Conservation (phyloP, 2,888 invertebrate genomes). For the Acanthosepion pharaonis region DNA sequence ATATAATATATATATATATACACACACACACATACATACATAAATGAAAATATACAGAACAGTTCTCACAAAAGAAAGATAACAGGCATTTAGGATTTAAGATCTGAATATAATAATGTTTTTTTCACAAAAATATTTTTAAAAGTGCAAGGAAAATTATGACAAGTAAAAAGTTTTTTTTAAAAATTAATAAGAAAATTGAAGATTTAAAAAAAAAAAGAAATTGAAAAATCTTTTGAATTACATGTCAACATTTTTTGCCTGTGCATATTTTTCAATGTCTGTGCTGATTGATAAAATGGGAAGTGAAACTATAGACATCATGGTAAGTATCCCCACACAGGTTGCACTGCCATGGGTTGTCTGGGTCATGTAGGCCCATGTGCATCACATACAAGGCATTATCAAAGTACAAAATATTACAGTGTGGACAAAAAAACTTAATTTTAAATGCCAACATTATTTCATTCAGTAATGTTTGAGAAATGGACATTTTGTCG, state of each 20-base stretch:
- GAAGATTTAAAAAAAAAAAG: not conserved
- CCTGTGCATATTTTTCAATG: slow-evolving; percentile 33
- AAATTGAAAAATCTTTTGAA: not conserved
- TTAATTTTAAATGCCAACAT: too few relatives aligned
- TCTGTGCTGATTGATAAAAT: slow-evolving; percentile 59
- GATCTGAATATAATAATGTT: not conserved
- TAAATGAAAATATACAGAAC: too few relatives aligned
- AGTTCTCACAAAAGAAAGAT: not conserved
- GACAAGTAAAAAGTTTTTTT: not conserved
- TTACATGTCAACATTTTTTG: not conserved
- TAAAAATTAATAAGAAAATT: not conserved
- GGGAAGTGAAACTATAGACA: slow-evolving; percentile 92
- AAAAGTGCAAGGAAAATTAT: not conserved
- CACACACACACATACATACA: not conserved
- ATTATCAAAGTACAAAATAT: slow-evolving; percentile 94
- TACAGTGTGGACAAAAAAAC: slow-evolving; percentile 89
- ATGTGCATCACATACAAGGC: slow-evolving; percentile 96
- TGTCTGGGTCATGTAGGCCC: slow-evolving; percentile 95
- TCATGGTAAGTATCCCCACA: slow-evolving; percentile 95
- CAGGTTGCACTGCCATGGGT: slow-evolving; percentile 96
- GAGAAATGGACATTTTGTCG: slow-evolving; percentile 33
- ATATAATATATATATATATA: not conserved
- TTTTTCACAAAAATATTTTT: not conserved
- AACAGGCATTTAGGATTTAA: not conserved
- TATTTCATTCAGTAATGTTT: slow-evolving; percentile 41